These are phyloP conservation scores for Clarias gariepinus DNA, from an alignment of 2,113 vertebrate species.

Conservation along the genomic window DNA sequence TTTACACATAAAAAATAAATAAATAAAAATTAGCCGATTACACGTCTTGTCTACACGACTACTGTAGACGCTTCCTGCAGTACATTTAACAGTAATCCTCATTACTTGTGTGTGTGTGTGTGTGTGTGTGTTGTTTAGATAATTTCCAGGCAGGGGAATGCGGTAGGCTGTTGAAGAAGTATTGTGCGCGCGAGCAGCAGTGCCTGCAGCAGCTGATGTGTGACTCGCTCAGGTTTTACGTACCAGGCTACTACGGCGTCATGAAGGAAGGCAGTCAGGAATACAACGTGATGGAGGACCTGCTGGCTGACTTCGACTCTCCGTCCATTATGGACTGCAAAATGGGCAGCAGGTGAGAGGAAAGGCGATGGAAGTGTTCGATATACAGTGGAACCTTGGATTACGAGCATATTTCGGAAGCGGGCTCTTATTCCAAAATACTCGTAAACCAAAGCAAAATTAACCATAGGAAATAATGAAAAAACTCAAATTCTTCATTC, in stretches of 20 bases:
- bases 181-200: constrained; percentile 82
- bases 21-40: too few relatives aligned
- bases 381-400: too few relatives aligned
- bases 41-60: not conserved
- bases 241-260: constrained; percentile 82
- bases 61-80: not conserved
- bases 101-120: not conserved
- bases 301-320: constrained; percentile 81
- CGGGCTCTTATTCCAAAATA: too few relatives aligned
- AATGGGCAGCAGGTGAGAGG: constrained; percentile 85
- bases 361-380: not conserved
- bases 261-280: constrained; percentile 77
- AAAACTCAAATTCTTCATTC: too few relatives aligned
- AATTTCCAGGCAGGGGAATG: constrained; percentile 85
- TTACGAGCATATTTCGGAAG: too few relatives aligned
- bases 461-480: too few relatives aligned
- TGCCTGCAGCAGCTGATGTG: constrained; percentile 81
- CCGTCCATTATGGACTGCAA: constrained; percentile 95
- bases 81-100: not conserved
- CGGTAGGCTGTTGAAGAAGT: constrained; percentile 83
- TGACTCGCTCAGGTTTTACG: constrained; percentile 76
- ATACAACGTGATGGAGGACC: constrained; percentile 89
- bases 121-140: constrained; percentile 61
- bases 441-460: too few relatives aligned
- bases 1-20: too few relatives aligned